Conservation (phyloP, 1,140 invertebrate genomes). For the Lerema accius region DNA sequence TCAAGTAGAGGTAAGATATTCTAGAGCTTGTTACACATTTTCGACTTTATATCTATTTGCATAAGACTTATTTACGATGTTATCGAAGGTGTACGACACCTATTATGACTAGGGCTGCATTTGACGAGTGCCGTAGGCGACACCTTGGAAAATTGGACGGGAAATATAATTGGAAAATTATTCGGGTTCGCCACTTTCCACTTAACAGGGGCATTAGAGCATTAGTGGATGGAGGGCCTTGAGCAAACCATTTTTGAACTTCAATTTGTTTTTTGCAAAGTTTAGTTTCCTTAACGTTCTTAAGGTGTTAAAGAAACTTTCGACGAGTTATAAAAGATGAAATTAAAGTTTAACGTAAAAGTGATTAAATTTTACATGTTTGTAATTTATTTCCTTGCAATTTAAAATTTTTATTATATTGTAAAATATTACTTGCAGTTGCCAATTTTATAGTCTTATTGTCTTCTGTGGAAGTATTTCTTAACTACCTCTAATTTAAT, state of each 20-base stretch:
- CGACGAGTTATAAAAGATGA: too few species aligned
- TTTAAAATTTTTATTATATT: too few species aligned
- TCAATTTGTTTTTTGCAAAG: slow-evolving; percentile 37
- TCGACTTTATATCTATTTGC: slow-evolving; percentile 32
- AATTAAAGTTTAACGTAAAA: too few species aligned
- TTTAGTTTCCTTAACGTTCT: background rate
- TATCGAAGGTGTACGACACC: slow-evolving; percentile 24
- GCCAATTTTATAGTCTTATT: too few species aligned
- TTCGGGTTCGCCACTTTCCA: slow-evolving; percentile 75
- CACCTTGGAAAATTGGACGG: slow-evolving; percentile 81
- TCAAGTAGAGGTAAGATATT: slow-evolving; percentile 5
- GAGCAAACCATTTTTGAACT: slow-evolving; percentile 46
- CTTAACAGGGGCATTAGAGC: slow-evolving; percentile 59
- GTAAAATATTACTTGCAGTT: too few species aligned
- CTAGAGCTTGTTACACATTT: slow-evolving; percentile 5
- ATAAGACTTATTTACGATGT: slow-evolving; percentile 33
- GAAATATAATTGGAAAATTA: slow-evolving; percentile 83
- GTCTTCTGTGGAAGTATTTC: too few species aligned
- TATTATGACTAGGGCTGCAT: slow-evolving; percentile 70
- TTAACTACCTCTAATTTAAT: too few species aligned
- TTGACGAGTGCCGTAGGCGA: slow-evolving; percentile 80
- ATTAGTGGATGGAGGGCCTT: slow-evolving; percentile 47
- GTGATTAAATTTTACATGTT: too few species aligned
- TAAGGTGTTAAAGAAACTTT: too few species aligned
- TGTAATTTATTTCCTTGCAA: too few species aligned